Evolutionary conservation across 2,113 vertebrate genomes (phyloP), one percentile per base, ranked within the genome.

Genomic region (Cyprinus carpio): DNA sequence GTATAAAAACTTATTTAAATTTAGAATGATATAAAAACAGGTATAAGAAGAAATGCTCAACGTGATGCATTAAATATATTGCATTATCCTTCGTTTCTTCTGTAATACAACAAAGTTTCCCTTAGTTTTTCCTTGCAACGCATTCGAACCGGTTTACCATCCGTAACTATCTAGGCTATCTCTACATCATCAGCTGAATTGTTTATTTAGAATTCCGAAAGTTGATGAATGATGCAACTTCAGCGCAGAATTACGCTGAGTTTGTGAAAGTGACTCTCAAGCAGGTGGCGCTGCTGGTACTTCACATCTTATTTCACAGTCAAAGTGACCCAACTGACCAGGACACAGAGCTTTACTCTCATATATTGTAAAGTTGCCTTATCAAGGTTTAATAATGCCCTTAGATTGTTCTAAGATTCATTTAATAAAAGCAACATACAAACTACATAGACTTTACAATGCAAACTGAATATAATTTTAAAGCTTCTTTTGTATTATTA

Each of bases 221-320:
- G 8, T 18, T 56, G 49, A 12, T 56, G 25, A 31, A 31, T 82
- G 80, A 82, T 69, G 80, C 80, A 82, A 82, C 11, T 60, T 10
- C 40, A 31, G 1, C 20, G 3, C 5, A 67, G 6, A 31, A 51
- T 82, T 69, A 4, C 62, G 15, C 4, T 4, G 5, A 31, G 62
- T 9, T 69, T 54, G 6, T 15, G 8, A n/a, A 49, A 4, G 1
- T 51, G 0, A 25, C 80, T 58, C 2, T 23, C 80, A 34, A 46
- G 25, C 79, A 31, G 43, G 43, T 15, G 80, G 64, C 64, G 80
- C 80, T 69, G 40, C 4, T 27, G 15, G 2, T 1, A 5, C 27
- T 80, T 80, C 29, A 9, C 37, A 65, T 80, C 3, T 46, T 64
- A 29, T 80, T 80, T 80, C 4, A 27, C 56, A 18, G 34, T 80